Conservation (phyloP, 2,113 vertebrate genomes). For the Tonatia bakeri region DNA sequence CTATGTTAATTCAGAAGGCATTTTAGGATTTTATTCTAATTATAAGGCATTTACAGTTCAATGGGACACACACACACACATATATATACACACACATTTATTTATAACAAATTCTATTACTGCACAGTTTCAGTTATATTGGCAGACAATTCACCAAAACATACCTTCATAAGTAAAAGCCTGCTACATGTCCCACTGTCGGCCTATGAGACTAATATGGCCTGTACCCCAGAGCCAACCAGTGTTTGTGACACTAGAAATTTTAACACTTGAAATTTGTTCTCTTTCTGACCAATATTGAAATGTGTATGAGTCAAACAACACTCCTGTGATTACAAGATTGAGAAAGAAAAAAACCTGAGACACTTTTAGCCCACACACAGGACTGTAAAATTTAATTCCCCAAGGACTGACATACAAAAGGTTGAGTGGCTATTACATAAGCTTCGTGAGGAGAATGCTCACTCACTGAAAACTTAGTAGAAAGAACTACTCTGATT, state of each 20-base stretch:
- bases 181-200: rapidly evolving
- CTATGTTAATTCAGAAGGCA: background rate
- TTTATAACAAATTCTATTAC: background rate
- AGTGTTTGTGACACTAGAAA: background rate
- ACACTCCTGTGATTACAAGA: background rate
- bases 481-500: background rate
- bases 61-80: no score
- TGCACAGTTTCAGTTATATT: background rate
- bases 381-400: background rate
- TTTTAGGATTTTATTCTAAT: background rate
- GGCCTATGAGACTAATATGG: background rate
- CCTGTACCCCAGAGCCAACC: background rate
- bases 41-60: background rate
- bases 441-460: background rate
- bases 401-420: background rate
- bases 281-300: background rate
- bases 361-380: background rate
- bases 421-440: background rate
- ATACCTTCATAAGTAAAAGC: background rate
- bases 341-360: background rate
- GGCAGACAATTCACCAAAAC: background rate
- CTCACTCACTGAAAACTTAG: background rate
- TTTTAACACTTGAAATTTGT: background rate
- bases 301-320: background rate
- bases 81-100: background rate